Base-by-base conservation (phyloP, 2,113 vertebrate genomes). In the Pseudorectes ferrugineus region DNA sequence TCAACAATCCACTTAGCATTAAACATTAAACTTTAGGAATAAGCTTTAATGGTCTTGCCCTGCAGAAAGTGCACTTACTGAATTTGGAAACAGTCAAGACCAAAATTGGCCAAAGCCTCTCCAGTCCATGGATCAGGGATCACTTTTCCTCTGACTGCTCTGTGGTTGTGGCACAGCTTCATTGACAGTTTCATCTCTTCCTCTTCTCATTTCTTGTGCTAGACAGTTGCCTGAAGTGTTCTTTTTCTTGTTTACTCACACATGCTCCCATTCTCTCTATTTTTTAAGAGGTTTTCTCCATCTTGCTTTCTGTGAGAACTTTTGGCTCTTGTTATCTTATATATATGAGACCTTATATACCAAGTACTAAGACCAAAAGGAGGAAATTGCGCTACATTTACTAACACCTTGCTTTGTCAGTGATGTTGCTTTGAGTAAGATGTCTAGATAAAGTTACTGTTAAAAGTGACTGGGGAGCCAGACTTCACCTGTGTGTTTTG, bases 1-100 rank as follows among this genome's bases (percentile, higher is more conserved):
- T 9, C 48, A 95, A 70, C n/a, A 85, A 88, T 67, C 68, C 88
- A 92, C 68, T 96, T 81, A 95, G 26, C 54, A 66, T 79, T 84
- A 66, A 70, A 74, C 22, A 26, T 73, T 76, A 59, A 48, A 63
- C 13, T 36, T 89, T 15, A 88, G 46, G 48, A 92, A 71, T 75
- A 59, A 71, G 22, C 3, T 66, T 55, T 93, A 80, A 82, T 18
- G 40, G 10, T 45, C 42, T 40, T 78, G 43, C 48, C 55, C 46
- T 63, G 35, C 20, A 80, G 71, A 91, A 94, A 83, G 19, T 58
- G 12, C 16, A 35, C n/a, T 75, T 75, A 67, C 7, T 84, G 76
- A 88, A 49, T 72, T 72, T 87, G 46, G 43, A 81, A 43, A 67
- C 10, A 31, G 21, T 14, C 35, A 58, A 43, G 25, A 71, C n/a